A percentile compares a stretch with the other conserved stretches of the same genome.
These are phyloP conservation scores for Apis cerana DNA, from an alignment of 1,140 invertebrate genomes.

Conservation along the genomic window DNA sequence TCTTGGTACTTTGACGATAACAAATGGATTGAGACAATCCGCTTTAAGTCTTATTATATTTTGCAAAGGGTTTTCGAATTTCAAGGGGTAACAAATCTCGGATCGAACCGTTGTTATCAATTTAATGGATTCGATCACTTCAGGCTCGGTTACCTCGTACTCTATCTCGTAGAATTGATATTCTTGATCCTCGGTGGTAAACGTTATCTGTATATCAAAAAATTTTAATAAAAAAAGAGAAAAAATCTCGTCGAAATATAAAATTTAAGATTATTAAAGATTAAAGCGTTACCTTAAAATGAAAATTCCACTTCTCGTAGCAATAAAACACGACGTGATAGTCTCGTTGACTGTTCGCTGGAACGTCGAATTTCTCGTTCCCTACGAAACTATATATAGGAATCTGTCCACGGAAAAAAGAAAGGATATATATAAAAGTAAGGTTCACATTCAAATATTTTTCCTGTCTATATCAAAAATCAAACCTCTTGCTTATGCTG, in stretches of 20 bases:
- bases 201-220: conserved; percentile 55
- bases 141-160: conserved; percentile 62
- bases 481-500: conserved; percentile 1
- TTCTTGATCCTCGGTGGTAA: conserved; percentile 58
- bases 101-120: conserved; percentile 51
- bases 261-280: background rate
- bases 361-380: conserved; percentile 58
- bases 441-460: background rate
- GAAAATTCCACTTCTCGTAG: conserved; percentile 53
- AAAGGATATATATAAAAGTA: background rate
- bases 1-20: conserved; percentile 54
- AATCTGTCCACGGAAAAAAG: background rate
- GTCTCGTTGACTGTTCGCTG: conserved; percentile 48
- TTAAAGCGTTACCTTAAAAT: conserved; percentile 55
- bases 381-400: conserved; percentile 56
- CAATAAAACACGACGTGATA: conserved; percentile 63
- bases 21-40: conserved; percentile 47
- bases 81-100: conserved; percentile 47
- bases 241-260: background rate
- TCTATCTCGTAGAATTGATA: conserved; percentile 68
- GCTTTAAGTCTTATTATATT: conserved; percentile 42
- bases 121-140: conserved; percentile 62
- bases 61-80: conserved; percentile 65
- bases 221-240: background rate
- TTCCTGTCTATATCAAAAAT: background rate